Evolutionary conservation across 2,888 invertebrate species (phyloP).

Genomic region (Alloscopus bannaensis): DNA sequence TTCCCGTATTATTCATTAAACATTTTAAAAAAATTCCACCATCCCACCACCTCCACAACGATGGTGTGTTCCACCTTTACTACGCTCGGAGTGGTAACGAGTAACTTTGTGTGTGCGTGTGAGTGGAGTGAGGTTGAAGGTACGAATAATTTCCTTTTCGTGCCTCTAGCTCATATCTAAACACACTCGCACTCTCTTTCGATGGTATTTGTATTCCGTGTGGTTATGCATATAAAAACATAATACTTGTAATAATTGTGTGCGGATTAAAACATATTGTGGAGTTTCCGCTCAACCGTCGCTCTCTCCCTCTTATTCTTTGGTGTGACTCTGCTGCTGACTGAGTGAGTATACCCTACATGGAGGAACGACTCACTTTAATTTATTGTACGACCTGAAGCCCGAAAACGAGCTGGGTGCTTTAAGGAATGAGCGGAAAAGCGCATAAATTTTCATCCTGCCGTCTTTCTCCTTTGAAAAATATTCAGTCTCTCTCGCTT

Average conservation of each 20-base stretch:
- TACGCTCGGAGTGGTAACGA: no score
- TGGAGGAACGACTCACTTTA: conserved; percentile 12
- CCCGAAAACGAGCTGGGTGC: no score
- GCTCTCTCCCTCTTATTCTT: no score
- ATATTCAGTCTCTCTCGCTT: background rate
- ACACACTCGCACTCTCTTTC: no score
- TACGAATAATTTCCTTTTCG: conserved; percentile 24
- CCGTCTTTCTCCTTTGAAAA: conserved; percentile 4
- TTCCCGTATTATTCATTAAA: conserved; percentile 11
- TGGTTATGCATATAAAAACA: background rate
- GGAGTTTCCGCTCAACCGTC: conserved; percentile 11
- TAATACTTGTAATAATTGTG: no score
- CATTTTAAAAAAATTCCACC: no score
- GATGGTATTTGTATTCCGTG: no score
- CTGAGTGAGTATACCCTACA: no score
- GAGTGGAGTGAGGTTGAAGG: background rate
- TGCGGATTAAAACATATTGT: background rate
- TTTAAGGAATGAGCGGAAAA: conserved; percentile 19
- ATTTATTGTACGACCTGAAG: conserved; percentile 11
- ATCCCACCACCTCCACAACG: background rate
- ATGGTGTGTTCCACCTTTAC: background rate
- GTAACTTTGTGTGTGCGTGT: no score
- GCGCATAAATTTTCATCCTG: conserved; percentile 21
- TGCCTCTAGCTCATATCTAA: background rate
- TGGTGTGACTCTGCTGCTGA: no score